Base-by-base conservation (phyloP, 1,140 invertebrate genomes). In the Megalopta genalis region DNA sequence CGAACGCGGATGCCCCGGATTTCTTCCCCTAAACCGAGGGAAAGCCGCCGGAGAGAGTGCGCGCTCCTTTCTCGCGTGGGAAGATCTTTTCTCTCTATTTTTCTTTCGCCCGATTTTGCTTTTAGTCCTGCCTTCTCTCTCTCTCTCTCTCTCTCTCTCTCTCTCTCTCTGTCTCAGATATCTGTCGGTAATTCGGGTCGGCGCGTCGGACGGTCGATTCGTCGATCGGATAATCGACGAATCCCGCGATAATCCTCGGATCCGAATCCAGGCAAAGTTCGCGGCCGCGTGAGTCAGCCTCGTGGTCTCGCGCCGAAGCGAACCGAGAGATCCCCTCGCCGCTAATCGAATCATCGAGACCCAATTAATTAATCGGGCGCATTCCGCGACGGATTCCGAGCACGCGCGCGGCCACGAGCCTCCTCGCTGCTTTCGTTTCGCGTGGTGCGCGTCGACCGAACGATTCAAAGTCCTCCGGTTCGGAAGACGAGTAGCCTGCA, bases 1-100 rank as follows among this genome's bases (percentile, higher is more conserved):
- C 84, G 76, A 68, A 82, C 85, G 75, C 85, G 84, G 85, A 86
- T 86, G 84, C 70, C 39, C 80, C 70, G 79, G 67, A 68, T 82
- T 86, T 79, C 75, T 72, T 80, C 75, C 57, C 71, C 71, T 46
- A n/a, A 57, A 74, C 84, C 74, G 70, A 72, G 64, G 54, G 69
- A 54, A 54, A 16, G 37, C 80, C 75, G 73, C 79, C 77, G 85
- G 83, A 80, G 81, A 82, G n/a, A n/a, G n/a, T n/a, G n/a, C 72
- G 63, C 39, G n/a, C 39, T 68, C 62, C 64, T 54, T 49, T 80
- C 49, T 57, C 57, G 42, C 27, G n/a, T n/a, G 75, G 62, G 64
- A 64, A 63, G 46, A 66, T 69, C 72, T 39, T 27, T 21, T 21
- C 52, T 54, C 7, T 21, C 16, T 2, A n/a, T 54, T 21, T 21